Conservation (phyloP, 2,113 vertebrate genomes). For the Plestiodon gilberti region DNA sequence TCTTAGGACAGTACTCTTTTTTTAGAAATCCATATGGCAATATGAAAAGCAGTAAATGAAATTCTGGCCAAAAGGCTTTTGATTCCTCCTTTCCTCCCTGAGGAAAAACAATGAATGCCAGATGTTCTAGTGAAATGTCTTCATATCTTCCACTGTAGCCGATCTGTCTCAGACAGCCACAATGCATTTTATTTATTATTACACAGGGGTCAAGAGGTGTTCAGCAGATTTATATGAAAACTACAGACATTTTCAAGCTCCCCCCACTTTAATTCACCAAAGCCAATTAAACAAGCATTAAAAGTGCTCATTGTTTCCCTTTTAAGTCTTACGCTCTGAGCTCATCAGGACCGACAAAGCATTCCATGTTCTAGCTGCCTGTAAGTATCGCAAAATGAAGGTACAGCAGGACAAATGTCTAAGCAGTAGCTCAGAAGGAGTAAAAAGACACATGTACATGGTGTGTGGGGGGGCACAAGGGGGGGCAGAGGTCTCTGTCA, state of each 20-base stretch:
- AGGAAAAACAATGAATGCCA: slow-evolving; percentile 75
- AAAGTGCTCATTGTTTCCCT: slow-evolving; percentile 49
- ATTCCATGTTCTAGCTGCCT: slow-evolving; percentile 31
- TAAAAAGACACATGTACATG: background rate
- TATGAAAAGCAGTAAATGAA: slow-evolving; percentile 73
- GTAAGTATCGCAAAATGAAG: slow-evolving; percentile 2
- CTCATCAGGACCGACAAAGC: slow-evolving; percentile 35
- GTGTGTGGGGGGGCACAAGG: background rate
- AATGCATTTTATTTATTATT: slow-evolving; percentile 65
- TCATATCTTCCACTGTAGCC: slow-evolving; percentile 53
- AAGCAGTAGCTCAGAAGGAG: background rate
- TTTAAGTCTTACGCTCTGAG: slow-evolving; percentile 17
- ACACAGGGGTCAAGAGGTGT: slow-evolving; percentile 59
- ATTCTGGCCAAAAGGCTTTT: slow-evolving; percentile 70
- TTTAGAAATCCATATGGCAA: slow-evolving; percentile 39
- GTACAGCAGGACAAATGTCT: slow-evolving; percentile 6
- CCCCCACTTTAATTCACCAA: slow-evolving; percentile 45
- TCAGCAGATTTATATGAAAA: slow-evolving; percentile 63
- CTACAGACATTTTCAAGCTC: slow-evolving; percentile 49
- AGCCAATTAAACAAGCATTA: slow-evolving; percentile 63
- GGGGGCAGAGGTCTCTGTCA: slow-evolving; percentile 13
- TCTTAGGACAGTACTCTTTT: slow-evolving; percentile 43
- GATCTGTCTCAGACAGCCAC: slow-evolving; percentile 43
- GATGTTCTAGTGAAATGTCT: slow-evolving; percentile 74
- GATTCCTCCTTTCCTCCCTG: slow-evolving; percentile 45